phyloP scores from a whole-genome alignment of 2,113 vertebrate species.

The Tragelaphus scriptus region DNA sequence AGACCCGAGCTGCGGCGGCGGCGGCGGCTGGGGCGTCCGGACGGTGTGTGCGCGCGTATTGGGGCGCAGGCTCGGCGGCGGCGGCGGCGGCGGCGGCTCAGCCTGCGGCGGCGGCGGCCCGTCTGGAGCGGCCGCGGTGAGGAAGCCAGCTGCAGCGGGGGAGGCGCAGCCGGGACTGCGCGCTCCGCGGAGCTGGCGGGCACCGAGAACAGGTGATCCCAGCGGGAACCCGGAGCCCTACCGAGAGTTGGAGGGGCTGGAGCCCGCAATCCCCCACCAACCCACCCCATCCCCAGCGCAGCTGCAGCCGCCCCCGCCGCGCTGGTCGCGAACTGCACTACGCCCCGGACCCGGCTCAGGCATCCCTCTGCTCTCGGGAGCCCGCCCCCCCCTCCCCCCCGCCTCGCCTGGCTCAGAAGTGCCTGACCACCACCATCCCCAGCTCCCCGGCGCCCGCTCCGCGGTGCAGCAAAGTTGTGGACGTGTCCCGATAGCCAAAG shows the following conservation, averaged over 20 bases:
- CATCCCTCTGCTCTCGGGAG: neutral
- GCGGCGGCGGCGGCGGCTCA: neutral
- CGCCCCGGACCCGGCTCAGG: no score
- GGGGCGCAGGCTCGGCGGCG: conserved; percentile 48
- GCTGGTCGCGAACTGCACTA: neutral
- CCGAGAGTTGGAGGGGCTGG: conserved; percentile 52
- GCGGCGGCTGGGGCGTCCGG: neutral
- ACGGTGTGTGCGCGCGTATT: conserved; percentile 3
- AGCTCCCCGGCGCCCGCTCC: neutral
- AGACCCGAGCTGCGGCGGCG: conserved; percentile 1
- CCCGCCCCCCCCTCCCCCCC: no score
- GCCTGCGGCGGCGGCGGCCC: neutral
- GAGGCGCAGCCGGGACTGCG: conserved; percentile 38
- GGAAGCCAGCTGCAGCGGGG: conserved; percentile 55
- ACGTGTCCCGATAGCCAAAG: conserved; percentile 33
- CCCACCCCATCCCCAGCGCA: neutral
- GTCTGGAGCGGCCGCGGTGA: conserved; percentile 26
- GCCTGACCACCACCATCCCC: neutral
- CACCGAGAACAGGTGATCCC: conserved; percentile 69
- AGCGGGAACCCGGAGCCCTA: conserved; percentile 35
- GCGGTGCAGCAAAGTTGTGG: conserved; percentile 64
- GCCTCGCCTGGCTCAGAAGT: neutral
- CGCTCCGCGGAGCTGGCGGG: neutral
- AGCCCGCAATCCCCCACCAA: neutral
- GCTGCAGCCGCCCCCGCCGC: conserved; percentile 33